phyloP scores from a whole-genome alignment of 2,113 vertebrate species.

The Uria aalge region DNA sequence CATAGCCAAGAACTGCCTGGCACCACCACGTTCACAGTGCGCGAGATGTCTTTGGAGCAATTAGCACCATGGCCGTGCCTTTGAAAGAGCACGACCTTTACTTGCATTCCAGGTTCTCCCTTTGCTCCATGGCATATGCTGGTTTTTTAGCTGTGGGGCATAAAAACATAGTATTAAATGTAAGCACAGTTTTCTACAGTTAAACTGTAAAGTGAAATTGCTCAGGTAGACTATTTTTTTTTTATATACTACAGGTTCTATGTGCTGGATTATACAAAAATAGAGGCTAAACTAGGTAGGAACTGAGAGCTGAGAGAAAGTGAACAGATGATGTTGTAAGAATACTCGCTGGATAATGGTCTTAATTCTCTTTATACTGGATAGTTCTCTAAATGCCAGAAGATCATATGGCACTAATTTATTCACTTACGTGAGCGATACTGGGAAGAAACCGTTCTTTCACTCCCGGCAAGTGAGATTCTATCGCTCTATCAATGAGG shows the following conservation, averaged over 20 bases:
- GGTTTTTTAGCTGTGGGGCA: background rate
- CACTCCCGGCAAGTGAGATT: background rate
- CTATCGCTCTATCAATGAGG: background rate
- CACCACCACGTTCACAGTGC: background rate
- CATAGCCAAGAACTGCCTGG: background rate
- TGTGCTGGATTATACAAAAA: background rate
- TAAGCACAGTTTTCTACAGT: background rate
- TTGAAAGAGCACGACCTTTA: background rate
- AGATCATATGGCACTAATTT: background rate
- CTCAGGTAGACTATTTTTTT: background rate
- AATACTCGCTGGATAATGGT: background rate
- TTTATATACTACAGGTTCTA: background rate
- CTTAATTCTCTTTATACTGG: background rate
- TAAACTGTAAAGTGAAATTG: background rate
- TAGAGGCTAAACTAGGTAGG: background rate
- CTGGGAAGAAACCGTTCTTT: background rate
- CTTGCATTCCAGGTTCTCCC: background rate
- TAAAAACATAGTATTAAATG: background rate
- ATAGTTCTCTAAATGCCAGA: background rate
- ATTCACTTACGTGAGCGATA: background rate
- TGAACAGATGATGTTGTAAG: background rate
- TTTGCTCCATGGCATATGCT: background rate
- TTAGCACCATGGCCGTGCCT: background rate
- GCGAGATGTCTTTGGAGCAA: background rate
- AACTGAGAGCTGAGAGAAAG: background rate